These are phyloP conservation scores for Myocastor coypus DNA, from an alignment of 2,113 vertebrate species.

Conservation along the genomic window DNA sequence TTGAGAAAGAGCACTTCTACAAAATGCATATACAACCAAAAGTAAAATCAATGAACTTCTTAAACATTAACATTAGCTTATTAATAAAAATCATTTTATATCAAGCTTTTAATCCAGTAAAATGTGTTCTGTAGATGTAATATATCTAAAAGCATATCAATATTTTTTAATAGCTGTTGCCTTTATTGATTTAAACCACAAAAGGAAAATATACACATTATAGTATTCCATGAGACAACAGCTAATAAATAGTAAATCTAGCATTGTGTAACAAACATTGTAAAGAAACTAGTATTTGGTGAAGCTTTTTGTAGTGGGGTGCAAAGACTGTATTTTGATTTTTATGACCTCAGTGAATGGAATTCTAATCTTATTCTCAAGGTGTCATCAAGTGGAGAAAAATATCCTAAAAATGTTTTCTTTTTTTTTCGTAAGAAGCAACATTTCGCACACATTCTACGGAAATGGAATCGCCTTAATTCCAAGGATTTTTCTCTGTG, in stretches of 20 bases:
- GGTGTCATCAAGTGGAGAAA: conserved; percentile 22
- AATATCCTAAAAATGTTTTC: neutral
- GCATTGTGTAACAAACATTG: neutral
- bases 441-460: conserved; percentile 1
- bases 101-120: neutral
- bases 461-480: neutral
- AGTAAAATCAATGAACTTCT: conserved; percentile 24
- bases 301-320: neutral
- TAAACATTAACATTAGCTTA: neutral
- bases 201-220: neutral
- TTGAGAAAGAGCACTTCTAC: neutral
- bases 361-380: conserved; percentile 26
- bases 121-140: neutral
- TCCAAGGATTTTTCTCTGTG: conserved; percentile 29
- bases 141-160: neutral
- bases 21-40: neutral
- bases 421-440: neutral
- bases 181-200: neutral
- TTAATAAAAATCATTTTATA: conserved; percentile 25
- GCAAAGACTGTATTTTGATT: neutral
- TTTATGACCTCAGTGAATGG: neutral
- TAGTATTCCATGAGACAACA: neutral
- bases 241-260: neutral
- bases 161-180: neutral
- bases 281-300: neutral